Base-by-base conservation (phyloP, 2,113 vertebrate genomes). In the Rhinolophus sinicus region DNA sequence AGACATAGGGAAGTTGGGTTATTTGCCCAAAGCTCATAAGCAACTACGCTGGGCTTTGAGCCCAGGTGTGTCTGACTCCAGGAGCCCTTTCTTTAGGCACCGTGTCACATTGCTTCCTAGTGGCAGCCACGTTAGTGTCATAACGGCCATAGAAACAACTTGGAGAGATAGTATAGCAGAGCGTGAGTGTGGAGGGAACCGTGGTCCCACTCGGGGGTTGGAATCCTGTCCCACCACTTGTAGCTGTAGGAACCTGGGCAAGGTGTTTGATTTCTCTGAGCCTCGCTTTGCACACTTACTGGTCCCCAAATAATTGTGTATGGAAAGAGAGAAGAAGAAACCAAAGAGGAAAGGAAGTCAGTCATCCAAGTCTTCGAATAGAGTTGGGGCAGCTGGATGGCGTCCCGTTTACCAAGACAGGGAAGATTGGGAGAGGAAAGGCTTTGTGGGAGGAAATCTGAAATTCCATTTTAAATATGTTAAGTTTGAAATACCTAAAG, bases 241-340 rank as follows among this genome's bases (percentile, higher is more conserved):
- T 28, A 7, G 64, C 21, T 22, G 0, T 69, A 58, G 70, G 69
- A 76, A 35, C 33, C 52, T 38, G 40, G 21, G 56, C 40, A 52
- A 14, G 28, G 85, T 54, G 8, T 47, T 62, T 54, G n/a, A 44
- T 60, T 96, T 96, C 88, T 90, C 50, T 44, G 35, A 82, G 30
- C 73, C 30, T 97, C 67, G 50, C 22, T 62, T 81, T 87, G 72
- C 19, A 26, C 22, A 3, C 70, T 73, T 82, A 54, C 3, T 15
- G 70, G 16, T 5, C 28, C n/a, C 40, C 35, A 19, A 21, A 40
- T 93, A 69, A 83, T 33, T n/a, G 22, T 75, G 12, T 84, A 2
- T 47, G 6, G 65, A 72, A 94, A 62, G 22, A 13, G 60, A 64
- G 65, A 89, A 64, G 52, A 60, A 65, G 96, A 96, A 90, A 30